Conservation (phyloP, 2,888 invertebrate species). For the Neoitamus cyanurus region DNA sequence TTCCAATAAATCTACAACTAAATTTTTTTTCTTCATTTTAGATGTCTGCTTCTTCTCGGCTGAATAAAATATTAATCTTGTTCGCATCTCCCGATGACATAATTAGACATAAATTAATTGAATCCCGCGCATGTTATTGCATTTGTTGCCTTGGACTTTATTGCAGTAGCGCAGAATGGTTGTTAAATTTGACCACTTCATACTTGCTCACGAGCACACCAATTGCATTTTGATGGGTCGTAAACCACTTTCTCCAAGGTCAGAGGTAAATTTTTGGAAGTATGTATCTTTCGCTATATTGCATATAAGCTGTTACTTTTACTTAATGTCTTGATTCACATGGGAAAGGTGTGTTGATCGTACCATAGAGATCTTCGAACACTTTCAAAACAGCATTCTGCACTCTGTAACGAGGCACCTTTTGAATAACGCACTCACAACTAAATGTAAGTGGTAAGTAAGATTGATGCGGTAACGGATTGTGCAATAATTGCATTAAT, state of each 20-base stretch:
- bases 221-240: neutral
- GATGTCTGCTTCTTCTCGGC: neutral
- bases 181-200: neutral
- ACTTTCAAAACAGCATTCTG: neutral
- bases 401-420: neutral
- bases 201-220: neutral
- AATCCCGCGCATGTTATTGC: neutral
- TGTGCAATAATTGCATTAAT: neutral
- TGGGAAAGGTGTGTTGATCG: neutral
- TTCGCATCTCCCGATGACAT: neutral
- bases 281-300: neutral
- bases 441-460: neutral
- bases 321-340: neutral
- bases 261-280: neutral
- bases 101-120: neutral
- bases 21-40: neutral
- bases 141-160: neutral
- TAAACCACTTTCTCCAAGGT: neutral
- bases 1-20: neutral
- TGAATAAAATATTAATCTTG: neutral
- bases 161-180: neutral
- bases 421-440: neutral
- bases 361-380: neutral
- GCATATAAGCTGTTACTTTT: neutral
- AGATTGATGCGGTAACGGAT: neutral